Conservation (phyloP, 2,113 vertebrate genomes). For the Indicator indicator region DNA sequence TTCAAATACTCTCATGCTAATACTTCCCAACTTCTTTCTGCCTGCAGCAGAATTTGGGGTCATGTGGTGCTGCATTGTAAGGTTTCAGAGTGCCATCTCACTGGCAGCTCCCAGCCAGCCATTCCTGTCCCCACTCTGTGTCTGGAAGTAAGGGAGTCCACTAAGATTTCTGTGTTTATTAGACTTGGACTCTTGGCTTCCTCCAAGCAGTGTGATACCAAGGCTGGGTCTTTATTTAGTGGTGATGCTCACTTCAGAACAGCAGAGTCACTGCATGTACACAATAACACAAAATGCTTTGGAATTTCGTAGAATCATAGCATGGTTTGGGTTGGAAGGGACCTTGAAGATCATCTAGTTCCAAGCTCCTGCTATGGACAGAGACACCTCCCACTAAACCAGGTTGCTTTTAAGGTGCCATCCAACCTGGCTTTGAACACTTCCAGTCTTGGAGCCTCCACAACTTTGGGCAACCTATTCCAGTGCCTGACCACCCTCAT, state of each 20-base stretch:
- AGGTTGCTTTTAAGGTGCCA: background rate
- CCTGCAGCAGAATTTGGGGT: background rate
- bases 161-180: background rate
- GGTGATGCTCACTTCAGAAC: background rate
- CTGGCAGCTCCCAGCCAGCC: background rate
- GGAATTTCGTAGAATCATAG: no score
- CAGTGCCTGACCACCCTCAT: no score
- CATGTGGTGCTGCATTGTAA: background rate
- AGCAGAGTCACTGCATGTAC: accelerated
- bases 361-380: no score
- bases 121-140: background rate
- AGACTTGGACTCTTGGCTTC: background rate
- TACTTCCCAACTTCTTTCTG: background rate
- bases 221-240: constrained; percentile 18
- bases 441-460: no score
- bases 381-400: no score
- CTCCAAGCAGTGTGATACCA: background rate
- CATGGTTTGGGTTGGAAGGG: no score
- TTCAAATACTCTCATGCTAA: background rate
- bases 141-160: background rate
- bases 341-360: no score
- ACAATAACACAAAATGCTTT: background rate
- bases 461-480: no score
- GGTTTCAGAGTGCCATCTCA: background rate
- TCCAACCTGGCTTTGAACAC: no score